A percentile compares a stretch with the other conserved stretches of the same genome.
These are phyloP conservation scores for Simalia tracyae DNA, from an alignment of 2,797 vertebrate genomes.

Conservation along the genomic window DNA sequence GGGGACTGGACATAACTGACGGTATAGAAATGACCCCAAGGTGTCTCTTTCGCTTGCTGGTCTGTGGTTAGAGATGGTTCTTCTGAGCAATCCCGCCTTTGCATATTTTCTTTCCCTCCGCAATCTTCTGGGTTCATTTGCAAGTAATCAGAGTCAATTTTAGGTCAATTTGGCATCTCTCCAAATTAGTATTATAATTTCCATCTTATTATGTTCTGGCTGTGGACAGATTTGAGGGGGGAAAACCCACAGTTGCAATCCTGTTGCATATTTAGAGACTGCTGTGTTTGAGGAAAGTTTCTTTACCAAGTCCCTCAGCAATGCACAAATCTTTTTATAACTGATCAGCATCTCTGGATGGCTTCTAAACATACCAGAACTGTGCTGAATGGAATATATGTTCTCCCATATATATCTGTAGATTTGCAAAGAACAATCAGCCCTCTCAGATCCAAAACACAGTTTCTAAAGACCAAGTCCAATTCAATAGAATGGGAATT, in stretches of 20 bases:
- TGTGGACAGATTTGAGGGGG: neutral
- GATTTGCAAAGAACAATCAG: neutral
- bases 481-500: neutral
- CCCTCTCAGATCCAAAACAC: neutral
- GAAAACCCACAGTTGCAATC: neutral
- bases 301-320: neutral
- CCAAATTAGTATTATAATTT: slow-evolving; percentile 25
- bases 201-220: neutral
- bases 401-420: neutral
- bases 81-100: neutral
- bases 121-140: neutral
- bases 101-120: neutral
- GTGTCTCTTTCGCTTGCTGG: neutral
- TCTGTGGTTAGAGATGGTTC: neutral
- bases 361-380: neutral
- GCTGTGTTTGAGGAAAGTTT: neutral
- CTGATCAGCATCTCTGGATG: neutral
- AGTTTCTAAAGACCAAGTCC: neutral
- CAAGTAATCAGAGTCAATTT: neutral
- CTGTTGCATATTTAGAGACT: neutral
- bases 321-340: neutral
- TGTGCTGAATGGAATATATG: neutral
- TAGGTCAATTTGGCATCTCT: slow-evolving; percentile 4
- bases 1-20: neutral
- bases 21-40: neutral